Evolutionary conservation across 2,797 vertebrate species (phyloP).

Genomic region (Amazona ochrocephala): DNA sequence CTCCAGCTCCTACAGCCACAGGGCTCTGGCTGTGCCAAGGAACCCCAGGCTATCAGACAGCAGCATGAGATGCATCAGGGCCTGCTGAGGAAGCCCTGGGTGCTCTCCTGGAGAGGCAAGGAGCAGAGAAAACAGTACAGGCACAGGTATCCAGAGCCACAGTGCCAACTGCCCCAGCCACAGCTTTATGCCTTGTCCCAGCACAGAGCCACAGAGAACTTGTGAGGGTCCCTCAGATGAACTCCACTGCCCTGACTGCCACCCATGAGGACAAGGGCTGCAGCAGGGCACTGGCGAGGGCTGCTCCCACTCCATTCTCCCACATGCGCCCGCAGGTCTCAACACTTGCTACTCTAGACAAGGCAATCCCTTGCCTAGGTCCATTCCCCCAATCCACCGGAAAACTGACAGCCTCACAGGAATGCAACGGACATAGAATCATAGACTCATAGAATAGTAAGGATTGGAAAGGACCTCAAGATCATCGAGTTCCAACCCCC

Average conservation of each 20-base stretch:
- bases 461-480: too few species aligned
- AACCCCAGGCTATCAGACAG: neutral
- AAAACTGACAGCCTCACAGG: conserved; percentile 49
- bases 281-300: neutral
- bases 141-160: neutral
- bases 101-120: neutral
- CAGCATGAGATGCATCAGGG: neutral
- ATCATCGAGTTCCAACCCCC: too few species aligned
- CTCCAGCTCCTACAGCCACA: neutral
- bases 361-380: conserved; percentile 31
- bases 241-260: neutral
- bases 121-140: neutral
- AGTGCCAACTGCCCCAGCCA: neutral
- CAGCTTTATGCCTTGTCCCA: neutral
- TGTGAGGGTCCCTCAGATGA: neutral
- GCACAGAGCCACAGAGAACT: neutral
- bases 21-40: neutral
- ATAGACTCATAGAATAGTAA: too few species aligned
- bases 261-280: neutral
- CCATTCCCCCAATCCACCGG: conserved; percentile 25
- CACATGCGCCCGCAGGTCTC: neutral
- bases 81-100: neutral
- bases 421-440: conserved; percentile 38
- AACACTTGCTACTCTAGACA: neutral
- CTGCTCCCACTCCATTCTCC: neutral